Evolutionary conservation across 2,113 vertebrate species (phyloP).

Genomic region (Platichthys flesus): DNA sequence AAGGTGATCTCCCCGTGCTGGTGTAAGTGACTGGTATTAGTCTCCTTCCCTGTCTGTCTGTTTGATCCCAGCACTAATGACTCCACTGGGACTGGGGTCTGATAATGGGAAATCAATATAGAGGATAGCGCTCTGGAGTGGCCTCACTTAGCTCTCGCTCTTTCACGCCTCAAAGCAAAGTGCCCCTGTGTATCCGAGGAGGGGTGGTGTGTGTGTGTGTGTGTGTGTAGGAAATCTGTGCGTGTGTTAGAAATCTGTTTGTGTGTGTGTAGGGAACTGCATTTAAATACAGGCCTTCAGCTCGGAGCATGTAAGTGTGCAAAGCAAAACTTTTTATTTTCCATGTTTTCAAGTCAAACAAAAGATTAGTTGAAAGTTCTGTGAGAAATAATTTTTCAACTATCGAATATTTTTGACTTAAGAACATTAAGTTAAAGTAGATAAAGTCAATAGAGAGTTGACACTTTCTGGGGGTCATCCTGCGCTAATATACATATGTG

Average conservation of each 20-base stretch:
- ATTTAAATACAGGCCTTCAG: constrained; percentile 19
- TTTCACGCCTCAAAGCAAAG: constrained; percentile 81
- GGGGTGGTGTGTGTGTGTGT: neutral
- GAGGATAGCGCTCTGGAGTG: constrained; percentile 77
- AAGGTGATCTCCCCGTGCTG: constrained; percentile 78
- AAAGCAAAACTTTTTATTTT: neutral
- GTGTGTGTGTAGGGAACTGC: neutral
- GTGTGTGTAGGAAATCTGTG: neutral
- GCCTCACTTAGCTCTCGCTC: constrained; percentile 81
- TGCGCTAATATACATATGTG: constrained; percentile 40
- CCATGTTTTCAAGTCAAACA: constrained; percentile 1
- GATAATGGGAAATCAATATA: constrained; percentile 85
- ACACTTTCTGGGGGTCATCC: constrained; percentile 39
- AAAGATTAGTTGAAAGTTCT: neutral
- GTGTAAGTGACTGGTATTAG: constrained; percentile 82
- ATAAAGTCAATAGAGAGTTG: constrained; percentile 20
- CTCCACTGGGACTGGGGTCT: constrained; percentile 78
- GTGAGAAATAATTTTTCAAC: no score
- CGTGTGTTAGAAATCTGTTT: neutral
- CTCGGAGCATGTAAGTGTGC: neutral
- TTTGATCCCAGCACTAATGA: constrained; percentile 81
- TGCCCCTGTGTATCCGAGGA: constrained; percentile 59
- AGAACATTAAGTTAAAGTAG: neutral
- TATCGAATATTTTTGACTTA: neutral
- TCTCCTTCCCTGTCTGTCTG: constrained; percentile 80